A percentile compares a stretch with the other conserved stretches of the same genome.
phyloP scores from a whole-genome alignment of 1,140 invertebrate genomes.

The Galleria mellonella region DNA sequence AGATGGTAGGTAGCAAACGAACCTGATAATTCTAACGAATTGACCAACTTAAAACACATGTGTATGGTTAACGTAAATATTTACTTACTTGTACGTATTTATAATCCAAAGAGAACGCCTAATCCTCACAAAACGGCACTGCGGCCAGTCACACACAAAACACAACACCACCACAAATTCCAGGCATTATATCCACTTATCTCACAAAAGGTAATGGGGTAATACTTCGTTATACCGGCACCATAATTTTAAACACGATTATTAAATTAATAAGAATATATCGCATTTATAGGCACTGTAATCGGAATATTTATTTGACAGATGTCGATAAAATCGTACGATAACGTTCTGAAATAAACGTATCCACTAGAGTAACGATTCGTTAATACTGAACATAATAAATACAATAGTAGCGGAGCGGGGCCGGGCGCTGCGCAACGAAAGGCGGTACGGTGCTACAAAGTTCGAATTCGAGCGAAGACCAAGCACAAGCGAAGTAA shows the following conservation, averaged over 20 bases:
- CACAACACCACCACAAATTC: slow-evolving; percentile 48
- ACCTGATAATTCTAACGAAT: too few species aligned
- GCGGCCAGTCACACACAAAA: slow-evolving; percentile 39
- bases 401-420: not conserved
- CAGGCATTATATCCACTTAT: slow-evolving; percentile 46
- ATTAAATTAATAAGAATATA: not conserved
- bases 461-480: too few species aligned
- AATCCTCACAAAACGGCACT: slow-evolving; percentile 33
- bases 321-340: slow-evolving; percentile 31
- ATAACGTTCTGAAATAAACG: slow-evolving; percentile 19
- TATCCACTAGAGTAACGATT: slow-evolving; percentile 17
- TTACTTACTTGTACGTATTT: slow-evolving; percentile 64
- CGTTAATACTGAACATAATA: slow-evolving; percentile 14
- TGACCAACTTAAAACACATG: not conserved
- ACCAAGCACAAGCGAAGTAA: too few species aligned
- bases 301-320: slow-evolving; percentile 35
- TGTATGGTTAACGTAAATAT: slow-evolving; percentile 40
- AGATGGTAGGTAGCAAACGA: too few species aligned
- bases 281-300: slow-evolving; percentile 23
- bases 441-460: too few species aligned
- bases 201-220: slow-evolving; percentile 24
- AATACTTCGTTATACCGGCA: slow-evolving; percentile 30
- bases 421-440: not conserved
- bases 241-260: slow-evolving; percentile 17
- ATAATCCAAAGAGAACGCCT: slow-evolving; percentile 41